Evolutionary conservation across 2,797 vertebrate species (phyloP), one percentile per base, ranked within the genome.

Genomic region (Cheracebus regulus): DNA sequence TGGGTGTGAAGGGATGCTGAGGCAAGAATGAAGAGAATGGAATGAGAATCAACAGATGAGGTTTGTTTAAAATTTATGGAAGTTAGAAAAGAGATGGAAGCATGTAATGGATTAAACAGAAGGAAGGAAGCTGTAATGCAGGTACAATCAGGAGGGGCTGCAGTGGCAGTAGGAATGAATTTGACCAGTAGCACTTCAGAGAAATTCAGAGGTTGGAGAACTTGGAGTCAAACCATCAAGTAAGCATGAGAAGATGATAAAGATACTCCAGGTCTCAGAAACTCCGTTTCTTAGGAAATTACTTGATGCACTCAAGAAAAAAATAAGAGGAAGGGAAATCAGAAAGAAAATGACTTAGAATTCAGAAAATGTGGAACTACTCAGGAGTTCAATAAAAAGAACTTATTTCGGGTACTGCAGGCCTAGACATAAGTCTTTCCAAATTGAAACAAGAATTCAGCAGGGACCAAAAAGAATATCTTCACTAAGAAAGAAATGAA

Each of bases 11-110:
- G 58, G 52, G 98, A 73, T 86, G 90, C 78, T 83, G 96, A 96
- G 97, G 92, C 96, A 96, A 84, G 61, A 92, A 76, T 72, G 55
- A 93, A 93, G 79, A 94, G 20, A 73, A 28, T 19, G 14, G 48
- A 57, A 41, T 44, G 58, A 94, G 78, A 90, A 83, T 75, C 79
- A 93, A 81, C 36, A 94, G 88, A 88, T 78, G 64, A 88, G 41
- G 50, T 67, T 33, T 84, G 76, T 83, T n/a, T 26, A 5, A 82
- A 33, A 82, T 12, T 52, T 41, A 64, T 72, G 72, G 46, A 81
- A 61, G 17, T 90, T 39, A 94, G 85, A 84, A 80, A 94, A 88
- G 15, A 80, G 4, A 90, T 48, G 33, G 46, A 95, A 88, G 11
- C 48, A 41, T 30, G 55, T 92, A 39, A 61, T 52, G n/a, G 61